Percentiles rank a stretch among this genome's conserved stretches.
phyloP scores from a whole-genome alignment of 2,113 vertebrate genomes.

The Nycticorax nycticorax region DNA sequence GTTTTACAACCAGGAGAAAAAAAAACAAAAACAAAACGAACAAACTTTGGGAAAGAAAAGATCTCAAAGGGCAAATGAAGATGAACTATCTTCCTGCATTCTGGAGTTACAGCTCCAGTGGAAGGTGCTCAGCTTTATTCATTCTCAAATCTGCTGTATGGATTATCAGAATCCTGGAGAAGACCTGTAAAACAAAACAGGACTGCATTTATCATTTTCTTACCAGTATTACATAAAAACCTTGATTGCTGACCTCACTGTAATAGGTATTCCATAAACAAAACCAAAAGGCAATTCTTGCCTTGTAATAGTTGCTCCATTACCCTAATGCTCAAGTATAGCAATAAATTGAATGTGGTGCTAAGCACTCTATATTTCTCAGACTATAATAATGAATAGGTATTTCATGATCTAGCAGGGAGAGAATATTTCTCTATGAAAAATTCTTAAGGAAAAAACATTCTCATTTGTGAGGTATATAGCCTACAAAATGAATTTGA shows the following conservation, averaged over 20 bases:
- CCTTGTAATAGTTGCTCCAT: not conserved
- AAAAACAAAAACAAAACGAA: too few relatives aligned
- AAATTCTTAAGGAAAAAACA: not conserved
- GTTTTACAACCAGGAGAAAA: not conserved
- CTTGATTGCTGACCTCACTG: not conserved
- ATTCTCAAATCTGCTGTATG: constrained; percentile 89
- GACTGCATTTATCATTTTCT: not conserved
- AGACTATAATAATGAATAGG: not conserved
- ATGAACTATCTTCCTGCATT: not conserved
- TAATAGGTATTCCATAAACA: not conserved
- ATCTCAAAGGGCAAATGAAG: not conserved
- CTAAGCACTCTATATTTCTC: not conserved
- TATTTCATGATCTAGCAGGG: not conserved
- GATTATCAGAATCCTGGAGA: constrained; percentile 84
- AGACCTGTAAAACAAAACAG: constrained; percentile 78
- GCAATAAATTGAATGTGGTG: not conserved
- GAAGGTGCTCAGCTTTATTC: constrained; percentile 67
- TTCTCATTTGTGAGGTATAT: not conserved
- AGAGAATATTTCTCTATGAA: not conserved
- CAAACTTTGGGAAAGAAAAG: not conserved
- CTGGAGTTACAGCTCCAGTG: not conserved
- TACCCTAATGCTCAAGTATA: not conserved
- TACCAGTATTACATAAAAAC: not conserved
- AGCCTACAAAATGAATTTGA: not conserved
- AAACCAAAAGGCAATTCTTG: not conserved